Evolutionary conservation across 2,888 invertebrate genomes (phyloP), one percentile per base, ranked within the genome.

Genomic region (Drosophila barbarae): DNA sequence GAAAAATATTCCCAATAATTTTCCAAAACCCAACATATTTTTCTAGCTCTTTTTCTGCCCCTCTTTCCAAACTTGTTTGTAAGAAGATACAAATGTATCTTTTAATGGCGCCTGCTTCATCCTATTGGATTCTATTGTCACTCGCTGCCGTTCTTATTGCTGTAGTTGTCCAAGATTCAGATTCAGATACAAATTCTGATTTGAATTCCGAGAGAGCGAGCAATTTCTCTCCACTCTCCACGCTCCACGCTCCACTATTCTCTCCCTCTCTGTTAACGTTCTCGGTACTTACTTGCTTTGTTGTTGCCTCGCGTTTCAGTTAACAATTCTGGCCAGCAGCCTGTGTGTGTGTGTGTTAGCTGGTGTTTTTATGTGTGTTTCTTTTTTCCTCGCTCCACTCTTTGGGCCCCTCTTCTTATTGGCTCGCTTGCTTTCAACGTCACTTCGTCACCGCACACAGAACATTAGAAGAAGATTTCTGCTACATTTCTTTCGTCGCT

Each of bases 371-470:
- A 32, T 73, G 51, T 51, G 65, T 68, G 57, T 52, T 76, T 68
- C 69, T 73, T 61, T 68, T 65, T 46, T 59, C 64, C 52, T 64
- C 70, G 70, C 53, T 47, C 38, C 18, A n/a, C 38, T 32, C 46
- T 39, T 47, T 63, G 6, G 21, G 39, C 18, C 38, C 44, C 42
- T 51, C 51, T 46, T 41, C 46, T 47, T 47, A 47, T 47, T 47
- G 46, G 46, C 47, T 67, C 54, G 34, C 49, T 44, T 67, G 53
- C 69, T 56, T 69, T 74, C 58, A 73, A 69, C 79, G 69, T 83
- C 77, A 83, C 83, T 83, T 79, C 77, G 77, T 83, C 84, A 79
- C 75, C 52, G 54, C 63, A 67, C 67, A 66, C 42, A 69, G 58
- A 59, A 59, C 49, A 54, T 50, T 38, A 53, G 57, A 55, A 36